Base-by-base conservation (phyloP, 2,888 invertebrate species). In the Melieria picta region DNA sequence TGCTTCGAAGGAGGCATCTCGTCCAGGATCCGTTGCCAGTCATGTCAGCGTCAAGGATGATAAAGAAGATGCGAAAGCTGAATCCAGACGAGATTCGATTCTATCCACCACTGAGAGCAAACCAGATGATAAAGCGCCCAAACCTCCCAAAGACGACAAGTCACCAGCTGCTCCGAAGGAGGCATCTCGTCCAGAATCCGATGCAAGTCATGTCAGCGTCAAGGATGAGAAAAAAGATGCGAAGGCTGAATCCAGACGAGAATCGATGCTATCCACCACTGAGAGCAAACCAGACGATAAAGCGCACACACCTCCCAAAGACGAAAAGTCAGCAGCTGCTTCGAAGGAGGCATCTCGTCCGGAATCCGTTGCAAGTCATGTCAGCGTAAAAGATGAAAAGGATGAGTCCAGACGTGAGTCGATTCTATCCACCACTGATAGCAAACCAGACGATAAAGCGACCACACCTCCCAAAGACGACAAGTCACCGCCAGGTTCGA, bases 101-200 rank as follows among this genome's bases (percentile, higher is more conserved):
- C 7, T 10, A 9, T 70, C 67, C 11, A 5, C 16, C 4, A 13
- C 69, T 9, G 70, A 66, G 7, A 63, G n/a, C 7, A 61, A 73
- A 47, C 30, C 30, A 30, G 30, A 30, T 0, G 30, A 30, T 1
- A 30, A 1, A 3, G 30, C 2, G 30, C 30, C 30, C 30, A 30
- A 1, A 30, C 2, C 30, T 30, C 30, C 30, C 30, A 72, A 66
- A 46, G 73, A 74, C 46, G 72, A 67, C 0, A 72, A 75, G 72
- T 74, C 75, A 0, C 42, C 65, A 47, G 30, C 69, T 11, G 50
- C 72, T 9, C 57, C 69, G 58, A 74, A 77, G 64, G 63, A 67
- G 11, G 9, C 58, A 69, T 76, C 76, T 0, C 42, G 68, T n/a
- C 70, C 58, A n/a, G 74, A 67, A 7, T 77, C 85, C 0, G 74